A percentile compares a stretch with the other conserved stretches of the same genome.
phyloP scores from a whole-genome alignment of 2,113 vertebrate species.

The Rhineura floridana region DNA sequence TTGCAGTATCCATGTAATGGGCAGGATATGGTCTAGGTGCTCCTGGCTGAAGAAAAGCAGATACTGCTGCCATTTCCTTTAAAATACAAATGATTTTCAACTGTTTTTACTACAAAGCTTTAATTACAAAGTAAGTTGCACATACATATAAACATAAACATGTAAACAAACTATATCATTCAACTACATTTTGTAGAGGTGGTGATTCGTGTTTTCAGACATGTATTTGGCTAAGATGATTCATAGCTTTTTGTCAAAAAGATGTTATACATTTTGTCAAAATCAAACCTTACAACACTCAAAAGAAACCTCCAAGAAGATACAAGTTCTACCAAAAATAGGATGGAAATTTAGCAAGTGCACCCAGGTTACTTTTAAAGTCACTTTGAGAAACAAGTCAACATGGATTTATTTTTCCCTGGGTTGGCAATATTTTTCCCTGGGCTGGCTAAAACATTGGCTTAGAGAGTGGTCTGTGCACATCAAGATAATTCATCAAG shows the following conservation, averaged over 20 bases:
- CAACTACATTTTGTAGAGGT: background rate
- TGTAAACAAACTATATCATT: background rate
- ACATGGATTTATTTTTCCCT: background rate
- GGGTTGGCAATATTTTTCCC: background rate
- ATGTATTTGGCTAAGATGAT: background rate
- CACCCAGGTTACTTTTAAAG: background rate
- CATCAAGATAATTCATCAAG: background rate
- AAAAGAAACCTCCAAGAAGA: background rate
- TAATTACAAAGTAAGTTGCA: background rate
- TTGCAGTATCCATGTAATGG: constrained; percentile 98
- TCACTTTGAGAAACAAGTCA: background rate
- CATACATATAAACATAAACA: too few relatives aligned
- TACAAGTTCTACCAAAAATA: background rate
- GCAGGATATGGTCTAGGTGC: constrained; percentile 92
- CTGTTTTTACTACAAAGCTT: background rate
- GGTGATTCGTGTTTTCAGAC: background rate
- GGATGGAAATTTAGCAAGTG: background rate
- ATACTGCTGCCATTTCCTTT: constrained; percentile 98
- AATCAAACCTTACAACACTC: background rate
- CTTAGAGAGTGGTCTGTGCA: too few relatives aligned
- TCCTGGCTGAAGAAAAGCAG: constrained; percentile 93
- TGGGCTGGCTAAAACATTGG: too few relatives aligned
- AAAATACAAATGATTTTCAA: constrained; percentile 31
- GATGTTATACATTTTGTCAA: too few relatives aligned
- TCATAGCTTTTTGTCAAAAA: too few relatives aligned